Percentiles rank a stretch among this genome's conserved stretches.
These are phyloP conservation scores for Boleophthalmus pectinirostris DNA, from an alignment of 2,113 vertebrate genomes.

Conservation along the genomic window DNA sequence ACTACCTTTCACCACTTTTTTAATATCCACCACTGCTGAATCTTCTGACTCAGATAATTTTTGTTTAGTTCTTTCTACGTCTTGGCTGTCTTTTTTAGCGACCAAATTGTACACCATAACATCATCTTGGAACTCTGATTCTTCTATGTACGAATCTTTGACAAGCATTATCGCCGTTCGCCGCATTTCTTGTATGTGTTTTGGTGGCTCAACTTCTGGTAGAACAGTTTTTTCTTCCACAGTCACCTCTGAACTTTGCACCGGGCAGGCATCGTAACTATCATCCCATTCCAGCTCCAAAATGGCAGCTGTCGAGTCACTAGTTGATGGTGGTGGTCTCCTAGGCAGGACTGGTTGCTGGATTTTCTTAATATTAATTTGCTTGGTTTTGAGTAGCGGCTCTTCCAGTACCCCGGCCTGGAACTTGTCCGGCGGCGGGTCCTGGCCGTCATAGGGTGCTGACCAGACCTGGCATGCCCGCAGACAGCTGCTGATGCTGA, in stretches of 20 bases:
- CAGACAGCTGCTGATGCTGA: conserved; percentile 83
- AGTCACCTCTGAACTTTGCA: conserved; percentile 70
- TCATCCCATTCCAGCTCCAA: conserved; percentile 96
- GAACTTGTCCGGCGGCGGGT: conserved; percentile 84
- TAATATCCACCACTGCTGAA: conserved; percentile 21
- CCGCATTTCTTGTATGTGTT: conserved; percentile 94
- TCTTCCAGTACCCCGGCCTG: conserved; percentile 79
- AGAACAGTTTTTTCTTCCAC: conserved; percentile 18
- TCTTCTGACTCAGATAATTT: neutral
- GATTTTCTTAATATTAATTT: conserved; percentile 40
- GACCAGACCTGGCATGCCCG: conserved; percentile 91
- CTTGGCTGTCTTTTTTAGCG: conserved; percentile 85
- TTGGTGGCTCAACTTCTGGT: conserved; percentile 78
- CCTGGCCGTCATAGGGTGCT: conserved; percentile 88
- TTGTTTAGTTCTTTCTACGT: conserved; percentile 26
- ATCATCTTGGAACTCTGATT: conserved; percentile 95
- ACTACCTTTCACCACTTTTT: conserved; percentile 68
- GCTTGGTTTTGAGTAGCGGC: conserved; percentile 27
- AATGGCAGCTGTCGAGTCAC: conserved; percentile 65
- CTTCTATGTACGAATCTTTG: conserved; percentile 92
- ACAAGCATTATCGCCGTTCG: conserved; percentile 87
- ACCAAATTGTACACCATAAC: conserved; percentile 93
- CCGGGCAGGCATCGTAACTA: conserved; percentile 85
- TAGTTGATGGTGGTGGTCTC: conserved; percentile 9
- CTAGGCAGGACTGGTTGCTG: conserved; percentile 22